phyloP scores from a whole-genome alignment of 2,888 invertebrate genomes.

The Sialis lutaria region DNA sequence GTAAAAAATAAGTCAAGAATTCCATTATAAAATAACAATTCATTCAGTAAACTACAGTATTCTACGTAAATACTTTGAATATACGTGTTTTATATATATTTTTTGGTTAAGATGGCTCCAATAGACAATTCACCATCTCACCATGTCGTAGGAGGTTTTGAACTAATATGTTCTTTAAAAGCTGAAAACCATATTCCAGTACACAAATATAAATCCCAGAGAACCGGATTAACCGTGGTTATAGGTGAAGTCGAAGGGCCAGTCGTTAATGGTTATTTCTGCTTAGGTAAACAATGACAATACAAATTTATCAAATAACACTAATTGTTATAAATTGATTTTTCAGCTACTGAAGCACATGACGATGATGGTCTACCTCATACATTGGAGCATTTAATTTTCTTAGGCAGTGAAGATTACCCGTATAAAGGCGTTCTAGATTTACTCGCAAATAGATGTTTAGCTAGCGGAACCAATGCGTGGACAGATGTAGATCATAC shows the following conservation, averaged over 20 bases:
- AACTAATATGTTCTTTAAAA: slow-evolving; percentile 40
- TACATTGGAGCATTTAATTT: slow-evolving; percentile 81
- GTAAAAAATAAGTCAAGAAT: too few relatives aligned
- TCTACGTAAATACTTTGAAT: background rate
- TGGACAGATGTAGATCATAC: slow-evolving; percentile 81
- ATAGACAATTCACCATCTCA: slow-evolving; percentile 22
- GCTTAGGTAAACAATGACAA: slow-evolving; percentile 44
- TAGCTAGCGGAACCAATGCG: slow-evolving; percentile 85
- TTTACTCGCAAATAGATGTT: slow-evolving; percentile 71
- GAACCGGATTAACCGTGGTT: slow-evolving; percentile 65
- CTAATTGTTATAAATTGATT: slow-evolving; percentile 1
- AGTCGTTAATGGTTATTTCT: slow-evolving; percentile 76
- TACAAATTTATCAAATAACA: background rate
- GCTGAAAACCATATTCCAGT: slow-evolving; percentile 60
- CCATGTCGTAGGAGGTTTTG: slow-evolving; percentile 27
- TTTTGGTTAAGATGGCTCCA: slow-evolving; percentile 16
- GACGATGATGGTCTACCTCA: slow-evolving; percentile 88
- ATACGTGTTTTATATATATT: background rate
- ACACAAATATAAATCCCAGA: slow-evolving; percentile 59
- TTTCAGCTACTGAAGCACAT: slow-evolving; percentile 71
- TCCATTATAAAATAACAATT: too few relatives aligned
- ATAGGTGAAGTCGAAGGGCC: slow-evolving; percentile 80
- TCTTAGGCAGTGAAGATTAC: slow-evolving; percentile 76
- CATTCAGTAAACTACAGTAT: background rate
- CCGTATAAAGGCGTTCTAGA: slow-evolving; percentile 83